Evolutionary conservation across 2,113 vertebrate genomes (phyloP), one percentile per base, ranked within the genome.

Genomic region (Malurus elegans): DNA sequence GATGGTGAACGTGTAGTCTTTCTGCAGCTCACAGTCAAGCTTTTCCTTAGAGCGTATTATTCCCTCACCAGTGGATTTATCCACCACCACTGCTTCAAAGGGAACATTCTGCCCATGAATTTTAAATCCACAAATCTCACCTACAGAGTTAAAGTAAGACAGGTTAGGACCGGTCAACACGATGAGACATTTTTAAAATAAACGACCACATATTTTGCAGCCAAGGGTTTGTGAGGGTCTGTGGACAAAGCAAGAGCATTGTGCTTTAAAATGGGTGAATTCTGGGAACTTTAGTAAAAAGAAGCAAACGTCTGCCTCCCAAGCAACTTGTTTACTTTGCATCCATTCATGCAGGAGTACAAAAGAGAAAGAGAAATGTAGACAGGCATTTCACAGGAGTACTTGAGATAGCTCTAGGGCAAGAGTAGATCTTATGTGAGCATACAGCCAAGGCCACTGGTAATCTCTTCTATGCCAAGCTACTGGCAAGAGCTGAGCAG

Each of bases 351-450:
- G 99, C 99, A 99, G 98, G 98, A 98, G 97, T 97, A 99, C 97
- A 98, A 97, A 96, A 98, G 95, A 97, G 90, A 96, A 96, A 98
- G 97, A 98, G 93, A 98, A 92, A 98, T 89, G 97, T 97, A 98
- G 98, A 98, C 98, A 99, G 99, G 99, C 99, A 99, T 99, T 99
- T 99, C 99, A 99, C 99, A 99, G 98, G 99, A 99, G 98, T 97
- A 99, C 99, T 99, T 98, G 96, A 96, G 88, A 96, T 86, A 94
- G 97, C 98, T 97, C 96, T 96, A 98, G 97, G 91, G 97, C 96
- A 96, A 92, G 78, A 92, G 97, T 93, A 91, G 95, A 96, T 98
- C 97, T 95, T 70, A 83, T 75, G 66, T 81, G 65, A 97, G 96
- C 96, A 88, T 72, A 98, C 89, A 97, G 96, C 98, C 97, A 93